Base-by-base conservation (phyloP, 1,140 invertebrate genomes). In the Maniola jurtina region DNA sequence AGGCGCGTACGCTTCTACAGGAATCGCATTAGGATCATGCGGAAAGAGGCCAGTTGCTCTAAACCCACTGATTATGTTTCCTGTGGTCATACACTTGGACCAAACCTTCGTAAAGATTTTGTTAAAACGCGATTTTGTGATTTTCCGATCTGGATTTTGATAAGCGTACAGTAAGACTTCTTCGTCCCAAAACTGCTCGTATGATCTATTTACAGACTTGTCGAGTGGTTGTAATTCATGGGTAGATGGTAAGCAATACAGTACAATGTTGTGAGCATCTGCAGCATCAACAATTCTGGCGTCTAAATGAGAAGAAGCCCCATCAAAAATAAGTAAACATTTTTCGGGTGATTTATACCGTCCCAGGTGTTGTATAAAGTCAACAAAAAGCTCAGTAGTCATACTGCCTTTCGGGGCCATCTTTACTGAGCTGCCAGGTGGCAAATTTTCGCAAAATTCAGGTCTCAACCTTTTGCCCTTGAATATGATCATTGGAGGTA, bases 401-500 rank as follows among this genome's bases (percentile, higher is more conserved):
- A 89, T 90, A 61, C 60, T 73, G 10, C 83, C 84, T 65, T 88
- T 85, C 16, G 75, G 68, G n/a, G 79, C 66, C 78, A 80, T 84
- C 35, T 66, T 52, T 0, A 77, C 74, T 14, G 70, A 61, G 15
- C 65, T 63, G 38, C 80, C 79, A 47, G 75, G 54, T 25, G 82
- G 79, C 54, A 83, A 66, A 68, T 79, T 76, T 56, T 87, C 75
- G 38, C 52, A 16, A 66, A 66, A 83, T 59, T 74, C 75, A 56
- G 69, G 68, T 54, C 78, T 79, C 38, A 73, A 52, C 45, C 80
- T 70, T 57, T 82, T 64, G 5, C 75, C 81, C 64, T 84, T 83
- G 61, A 90, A 92, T 13, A 90, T n/a, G 1, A 89, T 77, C 75
- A 80, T 86, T 34, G 87, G 78, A 5, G 84, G 82, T 40, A 79